Evolutionary conservation across 2,888 invertebrate genomes (phyloP).

Genomic region (Ophion obscuratus): DNA sequence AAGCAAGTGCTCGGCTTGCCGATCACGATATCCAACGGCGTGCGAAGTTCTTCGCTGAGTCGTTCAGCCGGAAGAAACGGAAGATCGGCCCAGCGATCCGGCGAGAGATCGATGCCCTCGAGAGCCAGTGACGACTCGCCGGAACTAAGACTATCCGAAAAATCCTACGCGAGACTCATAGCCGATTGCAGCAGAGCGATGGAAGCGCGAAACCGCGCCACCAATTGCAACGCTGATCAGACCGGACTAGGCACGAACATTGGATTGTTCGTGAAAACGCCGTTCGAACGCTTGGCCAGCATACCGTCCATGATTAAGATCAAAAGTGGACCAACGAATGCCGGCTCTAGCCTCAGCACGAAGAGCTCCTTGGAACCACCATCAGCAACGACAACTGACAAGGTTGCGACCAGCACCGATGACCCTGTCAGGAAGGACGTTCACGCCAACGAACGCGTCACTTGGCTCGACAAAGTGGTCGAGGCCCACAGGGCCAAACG

Average conservation of each 20-base stretch:
- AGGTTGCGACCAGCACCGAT: background rate
- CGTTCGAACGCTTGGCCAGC: constrained; percentile 56
- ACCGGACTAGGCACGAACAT: background rate
- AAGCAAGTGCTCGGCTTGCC: constrained; percentile 71
- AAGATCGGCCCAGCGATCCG: constrained; percentile 6
- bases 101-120: constrained; percentile 4
- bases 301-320: constrained; percentile 56
- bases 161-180: constrained; percentile 70
- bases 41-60: constrained; percentile 40
- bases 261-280: constrained; percentile 56
- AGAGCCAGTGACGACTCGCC: constrained; percentile 24
- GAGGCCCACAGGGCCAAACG: constrained; percentile 25
- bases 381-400: background rate
- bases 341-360: constrained; percentile 20
- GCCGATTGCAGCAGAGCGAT: constrained; percentile 66
- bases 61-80: constrained; percentile 56
- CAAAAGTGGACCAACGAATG: constrained; percentile 38
- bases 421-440: constrained; percentile 11
- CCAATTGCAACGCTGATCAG: constrained; percentile 8
- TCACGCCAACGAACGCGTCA: constrained; percentile 39
- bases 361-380: constrained; percentile 20
- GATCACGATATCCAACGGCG: constrained; percentile 52
- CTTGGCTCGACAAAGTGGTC: constrained; percentile 65
- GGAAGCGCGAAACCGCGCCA: constrained; percentile 37
- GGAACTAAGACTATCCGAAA: constrained; percentile 45